Evolutionary conservation across 2,113 vertebrate genomes (phyloP), one percentile per base, ranked within the genome.

Genomic region (Andinoacara biseriatus): DNA sequence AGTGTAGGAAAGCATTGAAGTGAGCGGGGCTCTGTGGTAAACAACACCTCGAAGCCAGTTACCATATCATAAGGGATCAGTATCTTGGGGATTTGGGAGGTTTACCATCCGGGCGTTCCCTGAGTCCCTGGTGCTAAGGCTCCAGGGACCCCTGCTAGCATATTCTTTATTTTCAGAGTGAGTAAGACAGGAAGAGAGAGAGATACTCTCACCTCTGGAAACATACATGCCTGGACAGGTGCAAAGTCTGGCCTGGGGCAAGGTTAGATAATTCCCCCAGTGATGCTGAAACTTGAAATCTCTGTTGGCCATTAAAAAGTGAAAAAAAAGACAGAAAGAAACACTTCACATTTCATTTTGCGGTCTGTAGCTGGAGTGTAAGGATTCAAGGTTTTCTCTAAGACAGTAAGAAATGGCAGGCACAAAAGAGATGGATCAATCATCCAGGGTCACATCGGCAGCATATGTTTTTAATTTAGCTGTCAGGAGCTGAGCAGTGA

Each of bases 161-260:
- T 80, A 84, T 82, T 63, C 63, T 49, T 85, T 4, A 7, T 89
- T 86, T 89, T 80, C 57, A 89, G 52, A 81, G 58, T 56, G 77
- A 78, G 43, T 81, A 81, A 91, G 74, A 84, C 80, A 74, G 80
- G 24, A 81, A 91, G 78, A 85, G 56, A 40, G 79, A 84, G 62
- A 86, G 60, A 86, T 87, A 90, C 76, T 86, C 90, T 91, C 86
- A 90, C 85, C 83, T 81, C 81, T 92, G 90, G 85, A 95, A 90
- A 87, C 81, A 83, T 92, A 91, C 95, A 93, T 95, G 93, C 90
- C 91, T 81, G 86, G 87, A 94, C 94, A 95, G 93, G 95, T 94
- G 94, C 80, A 93, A 93, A 93, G 89, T 86, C 91, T 92, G 86
- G 92, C 93, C 92, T 35, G 40, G 90, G 87, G 93, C 93, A 93